Evolutionary conservation across 2,888 invertebrate species (phyloP).

Genomic region (Cistogaster globosa): DNA sequence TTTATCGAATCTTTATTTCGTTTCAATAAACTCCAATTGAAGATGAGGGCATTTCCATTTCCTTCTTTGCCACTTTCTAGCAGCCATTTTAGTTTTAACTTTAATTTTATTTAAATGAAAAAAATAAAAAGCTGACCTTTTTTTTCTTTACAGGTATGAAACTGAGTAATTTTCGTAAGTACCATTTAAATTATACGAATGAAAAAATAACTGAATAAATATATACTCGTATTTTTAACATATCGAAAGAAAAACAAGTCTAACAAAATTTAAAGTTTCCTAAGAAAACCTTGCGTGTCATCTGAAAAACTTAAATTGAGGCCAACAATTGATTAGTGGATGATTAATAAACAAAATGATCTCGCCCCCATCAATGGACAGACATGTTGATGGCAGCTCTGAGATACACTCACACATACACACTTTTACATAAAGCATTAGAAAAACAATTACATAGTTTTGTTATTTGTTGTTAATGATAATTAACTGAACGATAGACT

Average conservation of each 20-base stretch:
- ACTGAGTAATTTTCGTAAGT: no score
- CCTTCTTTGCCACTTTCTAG: no score
- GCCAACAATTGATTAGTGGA: conserved; percentile 69
- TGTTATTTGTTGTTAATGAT: conserved; percentile 4
- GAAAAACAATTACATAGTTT: conserved; percentile 10
- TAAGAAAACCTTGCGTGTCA: conserved; percentile 60
- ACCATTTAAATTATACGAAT: no score
- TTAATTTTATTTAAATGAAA: no score
- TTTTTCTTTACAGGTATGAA: conserved; percentile 27
- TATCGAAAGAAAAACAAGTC: conserved; percentile 4
- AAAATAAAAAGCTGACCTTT: not conserved
- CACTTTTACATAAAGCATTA: not conserved
- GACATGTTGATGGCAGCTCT: conserved; percentile 45
- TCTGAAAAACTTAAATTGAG: conserved; percentile 61
- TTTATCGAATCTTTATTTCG: no score
- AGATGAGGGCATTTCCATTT: no score
- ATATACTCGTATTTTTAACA: not conserved
- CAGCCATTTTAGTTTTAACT: no score
- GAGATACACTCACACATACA: not conserved
- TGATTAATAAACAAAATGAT: conserved; percentile 63
- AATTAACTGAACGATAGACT: conserved; percentile 10
- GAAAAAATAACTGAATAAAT: not conserved
- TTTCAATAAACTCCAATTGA: no score
- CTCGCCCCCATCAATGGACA: conserved; percentile 66
- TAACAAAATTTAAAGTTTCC: conserved; percentile 59